Evolutionary conservation across 2,888 invertebrate genomes (phyloP), one percentile per base, ranked within the genome.

Genomic region (Morpho achilles): DNA sequence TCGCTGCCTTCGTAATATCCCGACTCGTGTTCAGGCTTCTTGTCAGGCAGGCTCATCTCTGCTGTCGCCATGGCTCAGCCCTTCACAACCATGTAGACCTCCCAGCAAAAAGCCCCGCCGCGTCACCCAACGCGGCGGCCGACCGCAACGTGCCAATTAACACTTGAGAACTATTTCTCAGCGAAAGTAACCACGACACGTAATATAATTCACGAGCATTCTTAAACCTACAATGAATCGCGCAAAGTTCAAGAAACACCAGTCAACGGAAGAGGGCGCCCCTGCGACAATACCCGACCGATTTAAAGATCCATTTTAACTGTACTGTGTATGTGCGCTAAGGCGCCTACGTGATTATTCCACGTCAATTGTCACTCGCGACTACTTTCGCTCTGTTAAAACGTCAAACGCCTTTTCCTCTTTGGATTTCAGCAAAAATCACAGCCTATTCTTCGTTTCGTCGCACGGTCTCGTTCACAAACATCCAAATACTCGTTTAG

Each of bases 1-100:
- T 92, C 92, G 78, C 93, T 94, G 69, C 95, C 95, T 85, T 96
- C 96, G 92, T 95, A 96, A 80, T 95, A 96, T 66, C 96, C 96
- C 81, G 96, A 96, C 90, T 96, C 96, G 91, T 96, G 94, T 70
- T 94, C 94, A 69, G 93, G 92, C 72, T 93, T 93, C 71, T 94
- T 94, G 74, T 90, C 88, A 69, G 93, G 92, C 69, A 92, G 83
- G 75, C 90, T 92, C 93, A 93, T 93, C 76, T 91, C 92, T 75
- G 80, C 84, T 74, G 85, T 85, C 66, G 89, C 88, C 89, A 90
- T 89, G 86, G 87, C 76, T 88, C 75, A 87, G 71, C 77, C 80
- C 75, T 77, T 74, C 77, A 84, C 76, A 75, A 86, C 78, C 88
- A 87, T 87, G 84, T 77, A 84, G 81, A 66, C 67, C 63, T 55